Evolutionary conservation across 64 coral and sea anemone genomes (phyloP).

Genomic region (Anthopleura sola): DNA sequence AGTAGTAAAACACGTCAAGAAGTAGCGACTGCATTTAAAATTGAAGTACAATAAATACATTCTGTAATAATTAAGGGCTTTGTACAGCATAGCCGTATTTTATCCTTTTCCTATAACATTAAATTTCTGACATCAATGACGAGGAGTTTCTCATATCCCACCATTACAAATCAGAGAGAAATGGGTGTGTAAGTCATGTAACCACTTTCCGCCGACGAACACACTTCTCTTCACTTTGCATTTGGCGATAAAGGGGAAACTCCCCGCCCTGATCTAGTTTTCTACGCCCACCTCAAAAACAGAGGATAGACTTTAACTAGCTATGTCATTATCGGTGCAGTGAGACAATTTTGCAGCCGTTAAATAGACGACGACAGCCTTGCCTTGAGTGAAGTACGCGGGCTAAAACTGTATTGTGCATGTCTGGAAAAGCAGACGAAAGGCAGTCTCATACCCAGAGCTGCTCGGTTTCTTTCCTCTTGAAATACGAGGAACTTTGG

Average conservation of each 20-base stretch:
- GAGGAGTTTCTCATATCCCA: neutral
- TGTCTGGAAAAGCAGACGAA: neutral
- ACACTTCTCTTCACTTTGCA: neutral
- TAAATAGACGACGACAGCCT: neutral
- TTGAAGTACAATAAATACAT: neutral
- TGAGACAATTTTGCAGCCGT: too few species aligned
- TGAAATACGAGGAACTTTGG: too few species aligned
- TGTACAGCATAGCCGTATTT: neutral
- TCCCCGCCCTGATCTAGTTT: neutral
- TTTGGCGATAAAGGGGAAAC: neutral
- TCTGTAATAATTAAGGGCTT: constrained; percentile 7
- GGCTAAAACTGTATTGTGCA: neutral
- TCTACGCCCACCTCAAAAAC: neutral
- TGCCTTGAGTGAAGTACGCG: neutral
- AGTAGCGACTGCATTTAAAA: constrained; percentile 2
- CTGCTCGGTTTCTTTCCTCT: too few species aligned
- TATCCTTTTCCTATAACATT: neutral
- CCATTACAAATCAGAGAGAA: neutral
- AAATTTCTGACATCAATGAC: neutral
- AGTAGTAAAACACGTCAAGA: constrained; percentile 1
- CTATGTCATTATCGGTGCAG: too few species aligned
- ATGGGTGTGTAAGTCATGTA: neutral
- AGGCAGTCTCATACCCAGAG: too few species aligned
- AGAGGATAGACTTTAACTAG: neutral
- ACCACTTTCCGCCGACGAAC: neutral